Percentiles rank a stretch among this genome's conserved stretches.
phyloP scores from a whole-genome alignment of 2,797 vertebrate species.

The Peromyscus aztecus region DNA sequence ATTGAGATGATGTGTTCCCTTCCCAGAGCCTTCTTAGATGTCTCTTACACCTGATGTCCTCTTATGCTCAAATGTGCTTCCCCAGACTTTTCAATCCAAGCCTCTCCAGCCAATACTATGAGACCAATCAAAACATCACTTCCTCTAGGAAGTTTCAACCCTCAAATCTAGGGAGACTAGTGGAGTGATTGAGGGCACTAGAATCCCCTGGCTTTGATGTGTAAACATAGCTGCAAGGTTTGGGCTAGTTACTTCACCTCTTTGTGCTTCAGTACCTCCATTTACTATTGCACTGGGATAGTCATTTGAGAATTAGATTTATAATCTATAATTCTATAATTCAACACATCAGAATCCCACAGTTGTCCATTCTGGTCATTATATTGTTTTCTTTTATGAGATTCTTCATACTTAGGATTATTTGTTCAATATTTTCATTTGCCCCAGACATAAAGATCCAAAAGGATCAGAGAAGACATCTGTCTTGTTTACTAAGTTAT shows the following conservation, averaged over 20 bases:
- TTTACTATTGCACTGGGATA: background rate
- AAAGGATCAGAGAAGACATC: background rate
- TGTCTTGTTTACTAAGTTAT: slow-evolving; percentile 48
- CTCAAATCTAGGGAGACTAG: background rate
- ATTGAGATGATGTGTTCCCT: background rate
- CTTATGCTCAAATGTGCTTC: background rate
- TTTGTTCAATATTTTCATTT: slow-evolving; percentile 61
- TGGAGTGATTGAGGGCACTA: background rate
- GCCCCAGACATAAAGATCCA: background rate
- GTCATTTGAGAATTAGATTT: background rate
- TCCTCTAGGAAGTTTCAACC: background rate
- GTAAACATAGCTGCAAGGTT: background rate
- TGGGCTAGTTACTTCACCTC: background rate
- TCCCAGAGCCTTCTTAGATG: background rate
- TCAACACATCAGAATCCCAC: background rate
- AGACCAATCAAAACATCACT: background rate
- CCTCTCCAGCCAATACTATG: background rate
- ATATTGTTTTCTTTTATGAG: slow-evolving; percentile 10
- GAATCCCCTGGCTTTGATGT: background rate
- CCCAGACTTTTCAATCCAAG: background rate
- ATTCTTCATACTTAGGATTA: slow-evolving; percentile 29
- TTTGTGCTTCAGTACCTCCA: background rate
- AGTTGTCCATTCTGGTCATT: background rate
- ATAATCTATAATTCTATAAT: background rate
- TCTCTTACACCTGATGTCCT: background rate